Base-by-base conservation (phyloP, 2,797 vertebrate species). In the Todus mexicanus region DNA sequence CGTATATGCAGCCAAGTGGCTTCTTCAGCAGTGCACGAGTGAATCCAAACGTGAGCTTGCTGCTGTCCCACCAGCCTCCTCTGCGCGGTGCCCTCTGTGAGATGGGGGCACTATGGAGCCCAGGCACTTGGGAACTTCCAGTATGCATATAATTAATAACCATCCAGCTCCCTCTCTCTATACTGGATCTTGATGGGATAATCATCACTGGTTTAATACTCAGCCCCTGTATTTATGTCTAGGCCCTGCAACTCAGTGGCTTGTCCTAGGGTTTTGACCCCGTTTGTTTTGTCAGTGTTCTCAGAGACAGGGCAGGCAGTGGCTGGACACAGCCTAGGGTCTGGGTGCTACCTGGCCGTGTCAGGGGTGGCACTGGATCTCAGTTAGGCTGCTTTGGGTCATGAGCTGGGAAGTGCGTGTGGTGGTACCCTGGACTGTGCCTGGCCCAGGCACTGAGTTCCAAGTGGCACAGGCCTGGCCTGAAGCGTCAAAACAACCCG, bases 181-280 rank as follows among this genome's bases (percentile, higher is more conserved):
- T 43, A 3, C 40, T 81, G 38, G 14, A 37, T 50, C 48, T 45
- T 29, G 35, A 19, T 77, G 61, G 6, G 9, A 35, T 82, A 60
- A 6, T 75, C 23, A 10, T 14, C 10, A 16, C 37, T 37, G 15
- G 17, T 72, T 63, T 70, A 73, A 73, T 48, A 33, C 22, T 3
- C 45, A 53, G 18, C 6, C 7, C 11, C 11, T 72, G 29, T 65
- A 40, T 72, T 79, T 26, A 6, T 2, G 1, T 43, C 15, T 45
- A 48, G 60, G 18, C 35, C 15, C 7, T 60, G 22, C 9, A n/a
- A 1, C 5, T 16, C 17, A 4, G 23, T 72, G 69, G 16, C 53
- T 76, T 0, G 1, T 79, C 25, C 4, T 6, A n/a, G 60, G n/a
- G 14, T 12, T 1, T 51, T 17, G 10, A 69, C 29, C 15, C 17